phyloP scores from a whole-genome alignment of 2,888 invertebrate genomes.

The Branchinecta sandiegonensis region DNA sequence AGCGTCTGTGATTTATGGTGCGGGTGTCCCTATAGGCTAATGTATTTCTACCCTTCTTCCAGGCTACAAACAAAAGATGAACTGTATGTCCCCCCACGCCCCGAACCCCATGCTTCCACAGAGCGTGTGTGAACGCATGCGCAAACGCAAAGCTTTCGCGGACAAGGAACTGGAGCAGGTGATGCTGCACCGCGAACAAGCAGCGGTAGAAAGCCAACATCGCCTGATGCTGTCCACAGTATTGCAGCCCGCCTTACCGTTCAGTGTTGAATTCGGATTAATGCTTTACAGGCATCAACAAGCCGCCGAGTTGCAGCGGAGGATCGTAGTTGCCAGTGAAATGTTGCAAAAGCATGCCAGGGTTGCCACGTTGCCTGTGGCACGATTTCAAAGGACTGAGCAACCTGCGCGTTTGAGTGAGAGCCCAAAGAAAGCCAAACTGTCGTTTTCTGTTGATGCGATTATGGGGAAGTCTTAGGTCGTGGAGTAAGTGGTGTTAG shows the following conservation, averaged over 20 bases:
- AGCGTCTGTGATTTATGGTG: no score
- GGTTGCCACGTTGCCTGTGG: neutral
- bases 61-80: slow-evolving; percentile 11
- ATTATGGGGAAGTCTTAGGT: slow-evolving; percentile 41
- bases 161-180: slow-evolving; percentile 36
- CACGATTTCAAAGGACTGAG: neutral
- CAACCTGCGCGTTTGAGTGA: neutral
- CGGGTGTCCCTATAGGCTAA: no score
- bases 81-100: neutral
- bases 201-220: slow-evolving; percentile 25
- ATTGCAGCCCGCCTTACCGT: slow-evolving; percentile 18
- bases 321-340: slow-evolving; percentile 4
- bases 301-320: neutral
- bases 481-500: no score
- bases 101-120: slow-evolving; percentile 28
- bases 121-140: slow-evolving; percentile 41
- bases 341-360: neutral
- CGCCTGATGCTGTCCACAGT: slow-evolving; percentile 13
- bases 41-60: neutral
- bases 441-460: slow-evolving; percentile 53
- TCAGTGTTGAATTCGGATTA: slow-evolving; percentile 10
- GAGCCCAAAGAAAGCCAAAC: slow-evolving; percentile 31
- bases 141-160: slow-evolving; percentile 40
- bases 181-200: slow-evolving; percentile 33
- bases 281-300: neutral